Conservation (phyloP, 1,140 invertebrate species). For the Grapholita molesta region DNA sequence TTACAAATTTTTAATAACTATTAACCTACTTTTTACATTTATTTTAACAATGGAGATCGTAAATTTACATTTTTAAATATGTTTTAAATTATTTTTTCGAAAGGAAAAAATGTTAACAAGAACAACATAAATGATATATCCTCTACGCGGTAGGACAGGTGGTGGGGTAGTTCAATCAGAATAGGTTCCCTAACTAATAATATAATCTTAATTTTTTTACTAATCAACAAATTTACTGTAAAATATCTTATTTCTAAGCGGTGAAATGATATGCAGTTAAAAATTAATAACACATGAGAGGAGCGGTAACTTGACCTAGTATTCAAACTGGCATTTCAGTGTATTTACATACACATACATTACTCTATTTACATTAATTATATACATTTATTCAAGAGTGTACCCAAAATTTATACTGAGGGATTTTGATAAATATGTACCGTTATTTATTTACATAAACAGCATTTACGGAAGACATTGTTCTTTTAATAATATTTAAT, state of each 20-base stretch:
- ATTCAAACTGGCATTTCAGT: not conserved
- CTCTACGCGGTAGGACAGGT: slow-evolving; percentile 38
- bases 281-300: not conserved
- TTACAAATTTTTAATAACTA: slow-evolving; percentile 14
- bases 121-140: slow-evolving; percentile 33
- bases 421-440: too few species aligned
- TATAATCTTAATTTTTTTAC: not conserved
- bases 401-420: too few species aligned
- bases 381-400: not conserved
- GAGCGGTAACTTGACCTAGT: slow-evolving; percentile 9
- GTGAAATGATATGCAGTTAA: slow-evolving; percentile 10
- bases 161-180: slow-evolving; percentile 35
- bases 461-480: not conserved
- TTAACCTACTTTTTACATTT: not conserved
- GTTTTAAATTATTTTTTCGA: slow-evolving; percentile 26
- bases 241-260: slow-evolving; percentile 10
- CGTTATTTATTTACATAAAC: not conserved
- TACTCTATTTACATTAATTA: not conserved
- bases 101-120: slow-evolving; percentile 17
- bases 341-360: not conserved
- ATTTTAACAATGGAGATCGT: not conserved
- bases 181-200: slow-evolving; percentile 1
- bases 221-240: slow-evolving; percentile 2
- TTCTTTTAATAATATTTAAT: not conserved
- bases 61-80: slow-evolving; percentile 25